Evolutionary conservation across 2,888 invertebrate species (phyloP).

Genomic region (Neuroscelio doddi): DNA sequence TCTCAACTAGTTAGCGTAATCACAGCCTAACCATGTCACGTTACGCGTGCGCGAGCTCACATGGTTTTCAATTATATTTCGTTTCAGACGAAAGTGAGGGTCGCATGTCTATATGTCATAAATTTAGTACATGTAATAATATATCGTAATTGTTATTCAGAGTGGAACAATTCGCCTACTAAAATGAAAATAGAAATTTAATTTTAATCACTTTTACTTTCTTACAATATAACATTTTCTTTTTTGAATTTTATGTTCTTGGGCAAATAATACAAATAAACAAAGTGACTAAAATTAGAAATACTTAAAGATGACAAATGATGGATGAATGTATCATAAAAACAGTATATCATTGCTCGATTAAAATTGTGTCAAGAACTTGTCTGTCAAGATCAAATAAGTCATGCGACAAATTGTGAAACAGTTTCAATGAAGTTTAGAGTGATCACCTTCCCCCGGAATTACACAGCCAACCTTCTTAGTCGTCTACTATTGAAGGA

Average conservation of each 20-base stretch:
- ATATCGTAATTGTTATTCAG: too few relatives aligned
- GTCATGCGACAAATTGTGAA: slow-evolving; percentile 36
- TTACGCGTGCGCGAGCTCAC: slow-evolving; percentile 6
- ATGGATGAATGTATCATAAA: slow-evolving; percentile 29
- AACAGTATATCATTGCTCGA: slow-evolving; percentile 14
- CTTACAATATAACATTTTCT: too few relatives aligned
- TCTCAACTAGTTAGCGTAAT: slow-evolving; percentile 43
- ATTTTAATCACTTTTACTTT: too few relatives aligned
- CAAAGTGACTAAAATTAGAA: too few relatives aligned
- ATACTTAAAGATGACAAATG: slow-evolving; percentile 23
- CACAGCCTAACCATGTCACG: slow-evolving; percentile 17
- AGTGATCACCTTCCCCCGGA: slow-evolving; percentile 24
- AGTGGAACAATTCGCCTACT: too few relatives aligned
- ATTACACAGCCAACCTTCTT: slow-evolving; percentile 29
- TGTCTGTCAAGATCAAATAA: slow-evolving; percentile 37
- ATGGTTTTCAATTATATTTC: slow-evolving; percentile 6
- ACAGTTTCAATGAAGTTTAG: slow-evolving; percentile 19
- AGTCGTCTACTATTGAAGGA: slow-evolving; percentile 23
- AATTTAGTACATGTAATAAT: too few relatives aligned
- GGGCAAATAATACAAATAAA: too few relatives aligned
- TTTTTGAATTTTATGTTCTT: too few relatives aligned
- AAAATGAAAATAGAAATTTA: too few relatives aligned
- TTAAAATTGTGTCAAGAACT: slow-evolving; percentile 41
- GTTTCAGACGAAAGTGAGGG: too few relatives aligned
- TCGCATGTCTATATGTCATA: too few relatives aligned